Percentiles rank a stretch among this genome's conserved stretches.
phyloP scores from a whole-genome alignment of 2,113 vertebrate genomes.

The Channa maculata region DNA sequence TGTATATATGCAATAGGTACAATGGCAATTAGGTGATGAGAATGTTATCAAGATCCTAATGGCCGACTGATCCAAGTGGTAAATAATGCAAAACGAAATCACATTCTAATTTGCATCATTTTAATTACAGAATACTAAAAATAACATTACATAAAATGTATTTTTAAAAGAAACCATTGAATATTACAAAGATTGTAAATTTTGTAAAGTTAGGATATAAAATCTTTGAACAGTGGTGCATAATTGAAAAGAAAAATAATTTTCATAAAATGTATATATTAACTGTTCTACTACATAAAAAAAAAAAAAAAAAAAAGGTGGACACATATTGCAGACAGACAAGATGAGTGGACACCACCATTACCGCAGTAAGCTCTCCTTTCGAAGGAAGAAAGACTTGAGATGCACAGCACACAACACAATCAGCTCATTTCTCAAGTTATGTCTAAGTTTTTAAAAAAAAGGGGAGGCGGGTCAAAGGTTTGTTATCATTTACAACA shows the following conservation, averaged over 20 bases:
- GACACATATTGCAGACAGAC: constrained; percentile 78
- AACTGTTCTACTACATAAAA: constrained; percentile 83
- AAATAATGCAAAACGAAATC: neutral
- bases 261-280: constrained; percentile 85
- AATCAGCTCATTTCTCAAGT: constrained; percentile 74
- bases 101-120: constrained; percentile 73
- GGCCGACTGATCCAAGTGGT: neutral
- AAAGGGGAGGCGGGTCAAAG: constrained; percentile 9
- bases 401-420: constrained; percentile 77
- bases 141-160: constrained; percentile 86
- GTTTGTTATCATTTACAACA: constrained; percentile 69
- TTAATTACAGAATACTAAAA: constrained; percentile 87
- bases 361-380: constrained; percentile 73
- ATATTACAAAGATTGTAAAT: constrained; percentile 86
- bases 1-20: too few species aligned
- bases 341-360: constrained; percentile 75
- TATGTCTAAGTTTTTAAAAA: constrained; percentile 55
- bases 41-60: too few species aligned
- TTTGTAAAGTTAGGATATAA: constrained; percentile 86
- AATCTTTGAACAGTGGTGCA: constrained; percentile 86
- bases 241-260: constrained; percentile 84
- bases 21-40: too few species aligned
- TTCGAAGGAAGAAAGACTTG: constrained; percentile 68
- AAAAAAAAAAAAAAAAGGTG: constrained; percentile 77
- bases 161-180: constrained; percentile 85